Percentiles rank a stretch among this genome's conserved stretches.
Conservation (phyloP, 2,797 vertebrate species). For the Eospalax fontanierii region DNA sequence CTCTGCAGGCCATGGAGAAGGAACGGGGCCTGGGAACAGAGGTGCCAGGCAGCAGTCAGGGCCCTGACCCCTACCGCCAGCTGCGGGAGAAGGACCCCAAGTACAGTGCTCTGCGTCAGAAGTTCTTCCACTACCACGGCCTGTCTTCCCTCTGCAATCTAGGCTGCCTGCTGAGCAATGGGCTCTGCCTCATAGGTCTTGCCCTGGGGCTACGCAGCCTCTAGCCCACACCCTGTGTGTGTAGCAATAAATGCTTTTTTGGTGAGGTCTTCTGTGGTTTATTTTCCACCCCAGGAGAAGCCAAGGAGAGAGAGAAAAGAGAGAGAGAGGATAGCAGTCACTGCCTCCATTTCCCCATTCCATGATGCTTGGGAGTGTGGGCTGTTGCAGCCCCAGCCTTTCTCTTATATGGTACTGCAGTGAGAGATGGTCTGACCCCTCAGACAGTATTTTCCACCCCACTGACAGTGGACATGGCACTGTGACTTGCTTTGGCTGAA, state of each 20-base stretch:
- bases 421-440: neutral
- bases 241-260: slow-evolving; percentile 75
- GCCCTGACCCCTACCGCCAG: slow-evolving; percentile 91
- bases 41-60: slow-evolving; percentile 87
- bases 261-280: neutral
- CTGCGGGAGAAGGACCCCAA: slow-evolving; percentile 94
- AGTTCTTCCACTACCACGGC: slow-evolving; percentile 92
- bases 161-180: slow-evolving; percentile 91
- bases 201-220: slow-evolving; percentile 91
- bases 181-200: slow-evolving; percentile 90
- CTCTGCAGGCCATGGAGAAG: slow-evolving; percentile 92
- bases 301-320: too few relatives aligned
- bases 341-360: neutral
- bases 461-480: neutral
- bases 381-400: neutral
- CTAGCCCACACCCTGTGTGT: slow-evolving; percentile 74
- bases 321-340: too few relatives aligned
- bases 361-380: neutral
- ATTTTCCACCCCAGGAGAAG: neutral
- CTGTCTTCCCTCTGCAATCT: slow-evolving; percentile 93
- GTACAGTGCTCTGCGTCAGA: slow-evolving; percentile 88
- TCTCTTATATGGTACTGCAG: neutral
- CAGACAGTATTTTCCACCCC: neutral
- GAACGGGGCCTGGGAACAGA: slow-evolving; percentile 93
- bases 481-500: slow-evolving; percentile 20